Percentiles rank a stretch among this genome's conserved stretches.
Conservation (phyloP, 2,888 invertebrate genomes). For the Oxyscelio sp. region DNA sequence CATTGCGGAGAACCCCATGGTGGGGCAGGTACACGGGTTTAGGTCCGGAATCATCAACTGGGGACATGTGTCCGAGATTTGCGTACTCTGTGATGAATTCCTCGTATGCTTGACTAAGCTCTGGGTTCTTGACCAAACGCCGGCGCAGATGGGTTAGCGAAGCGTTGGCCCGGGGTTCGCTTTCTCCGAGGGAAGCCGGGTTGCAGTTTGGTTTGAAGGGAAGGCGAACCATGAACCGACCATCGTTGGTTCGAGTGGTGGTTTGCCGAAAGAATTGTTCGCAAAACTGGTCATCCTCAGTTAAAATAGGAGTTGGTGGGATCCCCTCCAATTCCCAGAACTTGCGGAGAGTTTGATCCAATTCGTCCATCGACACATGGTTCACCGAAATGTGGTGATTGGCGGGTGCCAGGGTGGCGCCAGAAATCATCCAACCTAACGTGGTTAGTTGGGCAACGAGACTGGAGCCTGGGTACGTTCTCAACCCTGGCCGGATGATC, state of each 20-base stretch:
- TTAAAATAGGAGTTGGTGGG: background rate
- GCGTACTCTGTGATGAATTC: constrained; percentile 10
- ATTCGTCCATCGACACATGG: background rate
- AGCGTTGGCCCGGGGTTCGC: background rate
- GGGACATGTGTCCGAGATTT: background rate
- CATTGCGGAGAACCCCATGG: constrained; percentile 4
- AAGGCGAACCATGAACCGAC: background rate
- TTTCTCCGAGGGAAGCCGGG: background rate
- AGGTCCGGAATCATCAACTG: background rate
- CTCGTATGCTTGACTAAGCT: background rate
- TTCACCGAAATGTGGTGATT: background rate
- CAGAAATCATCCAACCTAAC: constrained; percentile 14
- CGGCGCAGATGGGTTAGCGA: background rate
- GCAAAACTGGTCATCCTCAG: background rate
- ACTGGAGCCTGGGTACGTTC: background rate
- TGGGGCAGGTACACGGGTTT: background rate
- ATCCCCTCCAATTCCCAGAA: constrained; percentile 34
- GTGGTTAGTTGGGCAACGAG: background rate
- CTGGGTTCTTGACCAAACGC: background rate
- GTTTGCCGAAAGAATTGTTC: background rate
- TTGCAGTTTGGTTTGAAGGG: background rate
- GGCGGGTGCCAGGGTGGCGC: background rate
- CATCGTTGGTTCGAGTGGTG: background rate
- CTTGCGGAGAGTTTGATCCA: background rate
- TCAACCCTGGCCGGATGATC: background rate